A percentile compares a stretch with the other conserved stretches of the same genome.
Evolutionary conservation across 2,888 invertebrate genomes (phyloP).

Genomic region (Incurvaria masculella): DNA sequence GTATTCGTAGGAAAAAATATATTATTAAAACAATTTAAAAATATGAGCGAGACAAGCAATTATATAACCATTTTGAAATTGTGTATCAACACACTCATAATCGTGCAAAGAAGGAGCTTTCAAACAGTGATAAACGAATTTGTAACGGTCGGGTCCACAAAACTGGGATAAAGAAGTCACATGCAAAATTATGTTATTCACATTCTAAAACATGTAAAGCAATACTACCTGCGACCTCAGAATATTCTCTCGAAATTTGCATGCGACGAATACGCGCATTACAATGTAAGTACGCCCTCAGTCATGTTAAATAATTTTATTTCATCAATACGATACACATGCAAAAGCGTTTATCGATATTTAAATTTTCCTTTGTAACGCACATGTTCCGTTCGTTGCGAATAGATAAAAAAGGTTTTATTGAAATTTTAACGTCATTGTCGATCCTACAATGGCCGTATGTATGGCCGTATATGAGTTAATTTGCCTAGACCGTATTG

Average conservation of each 20-base stretch:
- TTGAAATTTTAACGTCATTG: constrained; percentile 18
- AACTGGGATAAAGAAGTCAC: neutral
- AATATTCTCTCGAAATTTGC: neutral
- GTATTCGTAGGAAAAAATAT: too few relatives aligned
- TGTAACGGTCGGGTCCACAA: constrained; percentile 32
- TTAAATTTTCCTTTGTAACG: constrained; percentile 42
- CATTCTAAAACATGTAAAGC: neutral
- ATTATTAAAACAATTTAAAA: too few relatives aligned
- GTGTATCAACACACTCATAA: too few relatives aligned
- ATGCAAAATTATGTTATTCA: neutral
- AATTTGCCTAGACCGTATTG: constrained; percentile 51
- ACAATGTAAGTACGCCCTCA: neutral
- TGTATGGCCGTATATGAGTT: constrained; percentile 25
- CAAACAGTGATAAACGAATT: constrained; percentile 35
- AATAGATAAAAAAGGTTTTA: constrained; percentile 46
- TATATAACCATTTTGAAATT: too few relatives aligned
- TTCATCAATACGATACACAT: constrained; percentile 27
- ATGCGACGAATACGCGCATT: neutral
- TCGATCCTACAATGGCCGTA: neutral
- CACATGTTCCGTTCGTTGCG: constrained; percentile 40
- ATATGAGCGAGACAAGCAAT: too few relatives aligned
- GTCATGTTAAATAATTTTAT: neutral
- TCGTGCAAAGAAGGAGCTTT: too few relatives aligned
- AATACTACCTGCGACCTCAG: neutral
- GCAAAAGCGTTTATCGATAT: constrained; percentile 52